Evolutionary conservation across 37 sponge, comb jelly and placozoan species (phyloP), one percentile per base, ranked within the genome.

Genomic region (Aplysina aerophoba): DNA sequence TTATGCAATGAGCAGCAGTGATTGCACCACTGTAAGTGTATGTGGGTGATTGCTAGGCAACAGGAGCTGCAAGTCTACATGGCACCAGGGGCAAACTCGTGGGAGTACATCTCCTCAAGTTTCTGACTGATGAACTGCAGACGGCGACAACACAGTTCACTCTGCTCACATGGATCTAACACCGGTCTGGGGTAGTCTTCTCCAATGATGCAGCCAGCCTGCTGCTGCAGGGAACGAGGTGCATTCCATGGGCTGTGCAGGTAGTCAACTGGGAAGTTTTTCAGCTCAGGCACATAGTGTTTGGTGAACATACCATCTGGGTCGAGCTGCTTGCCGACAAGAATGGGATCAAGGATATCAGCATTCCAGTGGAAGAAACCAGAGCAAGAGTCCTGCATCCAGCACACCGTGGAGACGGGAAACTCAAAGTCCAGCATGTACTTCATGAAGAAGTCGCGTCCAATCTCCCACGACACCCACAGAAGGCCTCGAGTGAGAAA

Each of bases 231-330:
- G 33, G 77, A 80, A 21, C 60, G 44, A 6, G 97, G 97, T 20
- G 97, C 97, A 27, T 84, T 87, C 93, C 94, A 94, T n/a, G 97
- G 97, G 4, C 86, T 35, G 59, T 97, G 94, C 30, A 97, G 85
- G 59, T 92, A 94, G 50, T 94, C 93, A 21, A 56, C 35, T 22
- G 97, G 97, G 58, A 92, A 92, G 30, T 90, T 75, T 16, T 55
- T 56, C 31, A 97, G 86, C 36, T 92, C 89, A 4, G 97, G 97
- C 1, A 94, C 81, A 41, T 89, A 94, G 22, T 53, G 85, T 67
- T 87, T 92, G 81, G 94, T 92, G 75, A 84, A 97, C 41, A 80
- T 31, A 1, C 97, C 97, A 21, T 90, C 87, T 11, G 87, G 74
- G 64, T 97, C 97, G 80, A 91, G 82, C 88, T 94, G 85, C 57